Base-by-base conservation (phyloP, 1,140 invertebrate genomes). In the Lucilia cuprina region DNA sequence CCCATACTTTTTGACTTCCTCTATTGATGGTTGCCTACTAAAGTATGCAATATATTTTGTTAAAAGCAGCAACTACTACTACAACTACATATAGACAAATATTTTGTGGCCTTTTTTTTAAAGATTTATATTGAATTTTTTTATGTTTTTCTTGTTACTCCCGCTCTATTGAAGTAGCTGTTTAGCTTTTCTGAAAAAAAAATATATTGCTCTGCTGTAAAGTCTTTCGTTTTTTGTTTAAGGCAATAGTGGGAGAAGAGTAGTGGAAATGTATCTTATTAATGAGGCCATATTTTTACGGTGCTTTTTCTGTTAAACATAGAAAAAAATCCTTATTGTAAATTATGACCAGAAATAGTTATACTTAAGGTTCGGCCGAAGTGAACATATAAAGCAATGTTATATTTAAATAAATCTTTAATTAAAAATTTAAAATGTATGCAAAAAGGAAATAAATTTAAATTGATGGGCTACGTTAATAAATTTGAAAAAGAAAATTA, bases 231-330 rank as follows among this genome's bases (percentile, higher is more conserved):
- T 70, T 19, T n/a, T n/a, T n/a, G n/a, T n/a, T n/a, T 25, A 70
- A 19, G 65, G n/a, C 25, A 21, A 70, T 70, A 70, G 65, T 70
- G 9, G 65, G n/a, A 70, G n/a, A 70, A 70, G 10, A 10, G 21
- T 70, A 21, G 65, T 70, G 65, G 65, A 70, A 70, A 70, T 70
- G 65, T 70, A 70, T 70, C 65, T 70, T 70, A 70, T 70, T 70
- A 70, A 70, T 70, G 65, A 70, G 65, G 65, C 65, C 65, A 70
- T 70, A 70, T 70, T 70, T 70, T 70, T 30, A 21, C 19, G 8
- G 5, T 19, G 17, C 7, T 21, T 10, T 25, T 21, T 10, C 4
- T 21, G 2, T 70, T 70, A 25, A 30, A 3, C 9, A 9, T 5
- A 70, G 7, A 19, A 21, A 19, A 19, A 70, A 70, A 21, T 5